Base-by-base conservation (phyloP, 2,113 vertebrate species). In the Protobothrops flavoviridis region DNA sequence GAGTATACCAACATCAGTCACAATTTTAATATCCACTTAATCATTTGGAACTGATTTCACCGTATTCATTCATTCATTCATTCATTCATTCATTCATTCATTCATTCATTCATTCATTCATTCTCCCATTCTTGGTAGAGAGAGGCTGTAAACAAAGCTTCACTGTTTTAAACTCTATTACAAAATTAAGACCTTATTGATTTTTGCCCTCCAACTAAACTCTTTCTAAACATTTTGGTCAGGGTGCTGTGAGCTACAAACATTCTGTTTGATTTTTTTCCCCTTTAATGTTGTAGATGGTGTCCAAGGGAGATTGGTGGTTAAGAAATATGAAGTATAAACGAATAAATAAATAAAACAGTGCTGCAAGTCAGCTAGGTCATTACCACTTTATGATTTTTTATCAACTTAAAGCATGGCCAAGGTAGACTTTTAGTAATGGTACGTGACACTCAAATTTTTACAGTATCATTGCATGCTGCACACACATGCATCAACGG, bases 31-130 rank as follows among this genome's bases (percentile, higher is more conserved):
- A 85, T 53, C 33, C 17, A 3, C 11, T 26, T 56, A 20, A 45
- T 4, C 43, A 9, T 2, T 85, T 91, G 33, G 53, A 57, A 55
- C 21, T 26, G 23, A 56, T 55, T 57, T 57, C 33, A 86, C 23
- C 20, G 1, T n/a, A 13, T 55, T 17, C 10, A 17, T 24, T 24
- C 4, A 10, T 53, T 57, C 0, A 4, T 29, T 5, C 0, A 1
- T 52, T 29, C 85, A 5, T 85, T 21, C 21, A 21, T 26, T 20
- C 20, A n/a, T n/a, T n/a, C n/a, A 13, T 55, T 17, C 10, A 17
- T 24, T 24, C 4, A 10, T 53, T 57, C 0, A 4, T 29, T 5
- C 0, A 1, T 52, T 29, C 85, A 5, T 85, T 21, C 21, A 21
- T 26, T 20, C 20, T 39, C 3, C 69, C 0, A 7, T 43, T 57